Evolutionary conservation across 2,888 invertebrate species (phyloP), one percentile per base, ranked within the genome.

Genomic region (Drosophila mercatorum): DNA sequence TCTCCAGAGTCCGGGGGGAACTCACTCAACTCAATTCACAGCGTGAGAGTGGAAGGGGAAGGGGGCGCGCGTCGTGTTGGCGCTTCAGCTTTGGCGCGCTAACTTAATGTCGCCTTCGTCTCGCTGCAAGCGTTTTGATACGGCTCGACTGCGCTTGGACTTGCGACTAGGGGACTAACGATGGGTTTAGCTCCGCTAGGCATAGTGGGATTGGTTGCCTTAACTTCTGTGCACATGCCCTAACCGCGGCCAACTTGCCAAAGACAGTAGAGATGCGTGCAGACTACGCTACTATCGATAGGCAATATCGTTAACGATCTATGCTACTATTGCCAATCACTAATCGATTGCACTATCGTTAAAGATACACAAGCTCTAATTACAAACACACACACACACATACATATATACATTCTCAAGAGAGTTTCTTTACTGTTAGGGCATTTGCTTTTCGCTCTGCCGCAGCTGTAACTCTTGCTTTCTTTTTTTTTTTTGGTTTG

Each of bases 81-180:
- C 22, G 46, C 40, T 47, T 62, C 40, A 46, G 69, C 47, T 69
- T 61, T 68, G 53, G 61, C 60, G 57, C 61, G 61, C 47, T 44
- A 62, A 68, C 68, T 68, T 75, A 70, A 63, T 67, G 75, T 63
- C 75, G 79, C 60, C 60, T 46, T 66, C 56, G 73, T 53, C 59
- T 40, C 44, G 49, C 36, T 77, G 61, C 64, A 60, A 53, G 55
- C 71, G 58, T 59, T 59, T 64, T 77, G 68, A 64, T 68, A 61
- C 51, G 74, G 58, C 63, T 78, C 73, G 70, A 53, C 61, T 62
- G 52, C 56, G 79, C 74, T 69, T 78, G 64, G 61, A 64, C 58
- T 61, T 68, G 75, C 22, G 73, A 60, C 73, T 46, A 49, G 59
- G 67, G 62, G 67, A 58, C 75, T 67, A 72, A 78, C 68, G 51